Evolutionary conservation across 2,888 invertebrate genomes (phyloP).

Genomic region (Amiota mariae): DNA sequence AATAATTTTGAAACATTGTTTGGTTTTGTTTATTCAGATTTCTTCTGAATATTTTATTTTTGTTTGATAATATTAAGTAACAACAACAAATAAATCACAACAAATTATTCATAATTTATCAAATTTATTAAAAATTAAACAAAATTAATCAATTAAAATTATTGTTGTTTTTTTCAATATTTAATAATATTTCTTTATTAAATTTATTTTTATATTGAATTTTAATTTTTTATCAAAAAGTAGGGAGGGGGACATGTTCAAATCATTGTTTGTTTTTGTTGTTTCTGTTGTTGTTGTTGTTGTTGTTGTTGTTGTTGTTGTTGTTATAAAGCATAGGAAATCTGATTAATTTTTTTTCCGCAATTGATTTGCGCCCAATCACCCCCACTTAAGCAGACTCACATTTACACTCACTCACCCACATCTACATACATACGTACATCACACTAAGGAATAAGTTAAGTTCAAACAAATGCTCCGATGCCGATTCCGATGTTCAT

Average conservation of each 20-base stretch:
- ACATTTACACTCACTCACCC: background rate
- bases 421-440: constrained; percentile 46
- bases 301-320: too few relatives aligned
- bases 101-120: constrained; percentile 5
- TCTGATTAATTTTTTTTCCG: background rate
- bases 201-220: too few relatives aligned
- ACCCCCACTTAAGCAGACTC: background rate
- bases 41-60: background rate
- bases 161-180: background rate
- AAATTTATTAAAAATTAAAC: background rate
- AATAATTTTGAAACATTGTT: background rate
- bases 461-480: constrained; percentile 37
- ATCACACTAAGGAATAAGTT: constrained; percentile 26
- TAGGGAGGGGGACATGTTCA: too few relatives aligned
- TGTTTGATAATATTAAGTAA: background rate
- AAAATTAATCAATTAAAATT: background rate
- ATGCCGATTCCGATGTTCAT: constrained; percentile 20
- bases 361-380: background rate
- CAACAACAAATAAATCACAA: background rate
- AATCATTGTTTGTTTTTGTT: too few relatives aligned
- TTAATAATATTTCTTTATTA: too few relatives aligned
- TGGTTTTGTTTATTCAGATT: background rate
- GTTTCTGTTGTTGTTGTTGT: too few relatives aligned
- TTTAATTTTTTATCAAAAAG: too few relatives aligned
- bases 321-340: background rate